A percentile compares a stretch with the other conserved stretches of the same genome.
Evolutionary conservation across 2,113 vertebrate genomes (phyloP).

Genomic region (Porphyrio hochstetteri): DNA sequence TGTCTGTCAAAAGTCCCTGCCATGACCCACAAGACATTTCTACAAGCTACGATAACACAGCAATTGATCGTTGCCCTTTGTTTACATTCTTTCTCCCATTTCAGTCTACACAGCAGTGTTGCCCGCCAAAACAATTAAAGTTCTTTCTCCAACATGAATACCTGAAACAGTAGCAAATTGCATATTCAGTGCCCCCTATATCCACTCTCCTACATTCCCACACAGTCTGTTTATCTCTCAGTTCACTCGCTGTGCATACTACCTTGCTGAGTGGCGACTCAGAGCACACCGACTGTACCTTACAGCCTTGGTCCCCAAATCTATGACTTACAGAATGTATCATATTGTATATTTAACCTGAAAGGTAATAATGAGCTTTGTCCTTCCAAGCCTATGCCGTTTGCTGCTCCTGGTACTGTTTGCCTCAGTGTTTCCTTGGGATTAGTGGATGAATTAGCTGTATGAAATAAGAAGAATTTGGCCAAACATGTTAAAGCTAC

Average conservation of each 20-base stretch:
- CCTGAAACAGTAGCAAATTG: constrained; percentile 7
- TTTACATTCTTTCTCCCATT: constrained; percentile 41
- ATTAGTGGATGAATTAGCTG: neutral
- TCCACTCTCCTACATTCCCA: neutral
- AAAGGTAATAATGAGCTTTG: neutral
- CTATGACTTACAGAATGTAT: neutral
- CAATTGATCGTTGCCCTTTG: constrained; percentile 21
- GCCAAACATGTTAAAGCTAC: neutral
- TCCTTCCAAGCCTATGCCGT: neutral
- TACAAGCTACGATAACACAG: neutral
- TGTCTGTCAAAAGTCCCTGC: constrained; percentile 25
- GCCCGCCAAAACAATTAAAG: constrained; percentile 42
- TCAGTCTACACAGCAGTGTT: constrained; percentile 24
- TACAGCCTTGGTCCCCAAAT: neutral
- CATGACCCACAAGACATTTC: constrained; percentile 10
- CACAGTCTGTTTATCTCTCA: neutral
- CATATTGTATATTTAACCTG: neutral
- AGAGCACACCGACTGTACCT: neutral
- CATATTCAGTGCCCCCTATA: neutral
- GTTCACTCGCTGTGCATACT: neutral
- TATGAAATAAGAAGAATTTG: neutral
- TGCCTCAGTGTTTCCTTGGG: neutral
- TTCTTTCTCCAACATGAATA: neutral
- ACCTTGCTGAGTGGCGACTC: neutral
- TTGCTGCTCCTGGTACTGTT: neutral